Conservation (phyloP, 2,797 vertebrate genomes). For the Gallinago solitaria region DNA sequence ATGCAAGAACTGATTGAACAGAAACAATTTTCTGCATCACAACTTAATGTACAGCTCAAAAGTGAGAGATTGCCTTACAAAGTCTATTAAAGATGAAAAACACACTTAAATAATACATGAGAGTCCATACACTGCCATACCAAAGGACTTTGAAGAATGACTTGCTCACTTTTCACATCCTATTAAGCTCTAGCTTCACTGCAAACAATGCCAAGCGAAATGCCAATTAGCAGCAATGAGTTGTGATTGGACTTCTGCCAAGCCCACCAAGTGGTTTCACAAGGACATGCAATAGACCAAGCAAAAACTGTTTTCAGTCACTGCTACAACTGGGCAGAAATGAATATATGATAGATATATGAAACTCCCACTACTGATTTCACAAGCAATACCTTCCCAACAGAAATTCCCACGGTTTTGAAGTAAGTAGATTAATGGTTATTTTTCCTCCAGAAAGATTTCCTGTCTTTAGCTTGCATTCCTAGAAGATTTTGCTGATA, state of each 20-base stretch:
- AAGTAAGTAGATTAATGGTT: background rate
- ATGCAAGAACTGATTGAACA: background rate
- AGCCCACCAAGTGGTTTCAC: background rate
- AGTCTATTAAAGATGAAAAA: background rate
- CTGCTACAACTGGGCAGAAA: background rate
- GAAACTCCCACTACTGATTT: background rate
- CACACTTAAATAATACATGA: background rate
- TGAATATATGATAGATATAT: background rate
- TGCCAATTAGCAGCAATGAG: background rate
- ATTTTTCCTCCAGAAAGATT: background rate
- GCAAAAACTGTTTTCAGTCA: background rate
- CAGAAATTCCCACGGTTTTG: background rate
- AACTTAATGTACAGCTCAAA: background rate
- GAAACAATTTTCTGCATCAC: background rate
- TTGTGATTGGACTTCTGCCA: background rate
- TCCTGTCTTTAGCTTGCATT: background rate
- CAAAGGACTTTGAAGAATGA: background rate
- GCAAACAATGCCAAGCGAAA: background rate
- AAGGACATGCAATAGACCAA: background rate
- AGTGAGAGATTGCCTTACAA: background rate
- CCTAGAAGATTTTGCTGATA: background rate
- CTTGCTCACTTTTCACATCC: background rate
- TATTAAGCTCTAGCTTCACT: background rate
- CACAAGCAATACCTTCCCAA: background rate
- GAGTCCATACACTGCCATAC: fast-evolving